Evolutionary conservation across 2,888 invertebrate species (phyloP).

Genomic region (Chelonus formosanus): DNA sequence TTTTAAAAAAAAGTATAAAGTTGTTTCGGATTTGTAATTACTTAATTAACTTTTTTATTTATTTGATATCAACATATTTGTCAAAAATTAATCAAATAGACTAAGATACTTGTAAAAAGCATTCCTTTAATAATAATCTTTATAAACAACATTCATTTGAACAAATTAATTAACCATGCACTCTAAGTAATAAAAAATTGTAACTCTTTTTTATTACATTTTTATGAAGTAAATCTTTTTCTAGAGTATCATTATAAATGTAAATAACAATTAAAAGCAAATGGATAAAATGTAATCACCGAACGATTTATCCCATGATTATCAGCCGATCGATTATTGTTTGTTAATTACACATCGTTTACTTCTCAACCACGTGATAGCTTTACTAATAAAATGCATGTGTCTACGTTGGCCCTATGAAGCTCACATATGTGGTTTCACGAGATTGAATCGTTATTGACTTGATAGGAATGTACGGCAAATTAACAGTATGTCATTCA

Average conservation of each 20-base stretch:
- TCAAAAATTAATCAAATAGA: too few species aligned
- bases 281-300: slow-evolving; percentile 44
- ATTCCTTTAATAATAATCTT: too few species aligned
- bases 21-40: too few species aligned
- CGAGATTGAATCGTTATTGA: slow-evolving; percentile 16
- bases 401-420: slow-evolving; percentile 23
- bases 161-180: too few species aligned
- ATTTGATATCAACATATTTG: too few species aligned
- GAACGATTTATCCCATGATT: slow-evolving; percentile 45
- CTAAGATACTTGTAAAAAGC: too few species aligned
- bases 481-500: not conserved
- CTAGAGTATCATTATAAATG: not conserved
- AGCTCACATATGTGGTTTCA: slow-evolving; percentile 8
- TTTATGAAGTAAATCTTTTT: too few species aligned
- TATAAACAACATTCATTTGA: too few species aligned
- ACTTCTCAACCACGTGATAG: slow-evolving; percentile 21
- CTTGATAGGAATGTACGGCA: slow-evolving; percentile 27
- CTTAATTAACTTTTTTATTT: too few species aligned
- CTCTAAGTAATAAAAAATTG: too few species aligned
- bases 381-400: slow-evolving; percentile 39
- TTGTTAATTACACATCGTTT: slow-evolving; percentile 38
- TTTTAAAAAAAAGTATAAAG: too few species aligned
- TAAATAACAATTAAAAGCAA: slow-evolving; percentile 6
- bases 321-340: slow-evolving; percentile 47
- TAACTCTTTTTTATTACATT: too few species aligned